phyloP scores from a whole-genome alignment of 1,140 invertebrate species.

The Atta colombica region DNA sequence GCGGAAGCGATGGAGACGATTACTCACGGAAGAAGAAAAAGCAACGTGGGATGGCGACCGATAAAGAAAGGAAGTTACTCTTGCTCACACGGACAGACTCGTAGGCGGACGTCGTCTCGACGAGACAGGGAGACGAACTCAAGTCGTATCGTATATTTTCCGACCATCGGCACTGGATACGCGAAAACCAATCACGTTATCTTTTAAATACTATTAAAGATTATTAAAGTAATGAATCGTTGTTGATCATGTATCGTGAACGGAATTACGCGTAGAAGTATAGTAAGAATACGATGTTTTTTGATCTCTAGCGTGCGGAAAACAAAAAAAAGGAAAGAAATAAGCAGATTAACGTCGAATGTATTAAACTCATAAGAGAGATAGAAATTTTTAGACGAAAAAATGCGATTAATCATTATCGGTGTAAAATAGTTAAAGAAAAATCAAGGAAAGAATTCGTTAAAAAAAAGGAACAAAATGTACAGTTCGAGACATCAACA shows the following conservation, averaged over 20 bases:
- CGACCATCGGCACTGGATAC: constrained; percentile 79
- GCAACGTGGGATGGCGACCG: constrained; percentile 45
- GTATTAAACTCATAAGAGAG: constrained; percentile 28
- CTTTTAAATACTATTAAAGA: constrained; percentile 83
- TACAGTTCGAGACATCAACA: constrained; percentile 48
- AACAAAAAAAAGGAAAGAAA: constrained; percentile 35
- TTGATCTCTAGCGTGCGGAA: constrained; percentile 75
- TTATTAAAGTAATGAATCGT: constrained; percentile 78
- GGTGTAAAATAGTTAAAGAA: constrained; percentile 46
- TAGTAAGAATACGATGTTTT: constrained; percentile 72
- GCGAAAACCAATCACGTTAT: constrained; percentile 87
- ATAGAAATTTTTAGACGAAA: constrained; percentile 37
- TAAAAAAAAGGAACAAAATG: constrained; percentile 40
- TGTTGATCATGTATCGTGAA: constrained; percentile 82
- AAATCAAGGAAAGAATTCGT: constrained; percentile 40
- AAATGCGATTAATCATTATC: constrained; percentile 47
- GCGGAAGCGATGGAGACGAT: constrained; percentile 38
- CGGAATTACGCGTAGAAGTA: constrained; percentile 76
- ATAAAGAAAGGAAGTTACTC: constrained; percentile 56
- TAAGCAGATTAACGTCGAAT: constrained; percentile 34
- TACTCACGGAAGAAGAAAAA: constrained; percentile 18
- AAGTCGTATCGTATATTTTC: constrained; percentile 71
- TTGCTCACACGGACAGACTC: constrained; percentile 76
- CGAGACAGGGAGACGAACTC: constrained; percentile 48
- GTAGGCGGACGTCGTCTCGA: constrained; percentile 62